Conservation (phyloP, 2,797 vertebrate species). For the Fistularia commersonii region DNA sequence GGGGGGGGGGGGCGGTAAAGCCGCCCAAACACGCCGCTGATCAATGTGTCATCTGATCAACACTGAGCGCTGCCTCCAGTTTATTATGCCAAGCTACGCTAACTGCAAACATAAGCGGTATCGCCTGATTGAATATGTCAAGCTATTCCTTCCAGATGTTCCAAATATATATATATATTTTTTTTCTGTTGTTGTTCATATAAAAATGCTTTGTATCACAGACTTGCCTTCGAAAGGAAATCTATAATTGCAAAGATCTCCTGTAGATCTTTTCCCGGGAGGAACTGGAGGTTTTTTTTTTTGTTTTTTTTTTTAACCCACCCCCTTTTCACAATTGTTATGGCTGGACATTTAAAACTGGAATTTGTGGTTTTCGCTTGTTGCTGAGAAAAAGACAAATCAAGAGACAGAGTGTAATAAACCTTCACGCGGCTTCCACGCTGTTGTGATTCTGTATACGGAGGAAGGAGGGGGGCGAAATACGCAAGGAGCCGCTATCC, state of each 20-base stretch:
- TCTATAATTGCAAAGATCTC: slow-evolving; percentile 5
- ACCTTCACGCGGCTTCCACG: slow-evolving; percentile 11
- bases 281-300: no score
- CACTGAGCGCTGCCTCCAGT: background rate
- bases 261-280: background rate
- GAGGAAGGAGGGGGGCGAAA: slow-evolving; percentile 21
- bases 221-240: slow-evolving; percentile 13
- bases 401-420: no score
- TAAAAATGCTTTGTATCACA: slow-evolving; percentile 6
- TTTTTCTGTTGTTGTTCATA: background rate
- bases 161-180: slow-evolving; percentile 1
- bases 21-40: no score
- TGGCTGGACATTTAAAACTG: slow-evolving; percentile 41
- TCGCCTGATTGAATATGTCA: slow-evolving; percentile 4
- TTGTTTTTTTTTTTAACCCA: background rate
- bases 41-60: no score
- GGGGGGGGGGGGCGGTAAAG: no score
- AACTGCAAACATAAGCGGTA: background rate
- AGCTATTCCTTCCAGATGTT: slow-evolving; percentile 2
- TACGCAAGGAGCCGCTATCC: slow-evolving; percentile 23
- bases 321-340: background rate
- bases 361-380: slow-evolving; percentile 32
- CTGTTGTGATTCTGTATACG: slow-evolving; percentile 30
- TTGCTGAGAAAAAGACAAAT: slow-evolving; percentile 33
- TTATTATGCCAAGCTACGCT: background rate